Evolutionary conservation across 1,140 invertebrate species (phyloP).

Genomic region (Pararge aegeria): DNA sequence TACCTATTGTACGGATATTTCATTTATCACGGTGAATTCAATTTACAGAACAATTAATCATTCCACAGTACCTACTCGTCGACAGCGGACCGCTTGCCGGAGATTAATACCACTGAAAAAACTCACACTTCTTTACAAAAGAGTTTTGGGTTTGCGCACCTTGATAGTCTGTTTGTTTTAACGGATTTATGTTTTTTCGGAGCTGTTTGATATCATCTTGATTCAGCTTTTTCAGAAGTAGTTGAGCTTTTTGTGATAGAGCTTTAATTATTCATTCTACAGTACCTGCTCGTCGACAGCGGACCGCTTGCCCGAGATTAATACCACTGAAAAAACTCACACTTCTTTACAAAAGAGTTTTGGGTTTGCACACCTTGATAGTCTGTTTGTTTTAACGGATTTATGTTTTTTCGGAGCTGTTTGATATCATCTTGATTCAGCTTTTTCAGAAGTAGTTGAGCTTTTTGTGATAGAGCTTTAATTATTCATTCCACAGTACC

Average conservation of each 20-base stretch:
- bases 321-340: constrained; percentile 26
- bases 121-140: constrained; percentile 9
- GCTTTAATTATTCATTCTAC: constrained; percentile 77
- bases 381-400: not conserved
- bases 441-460: too few species aligned
- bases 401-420: not conserved
- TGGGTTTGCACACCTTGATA: not conserved
- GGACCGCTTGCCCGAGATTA: constrained; percentile 52
- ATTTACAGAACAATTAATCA: constrained; percentile 78
- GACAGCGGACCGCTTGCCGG: constrained; percentile 58
- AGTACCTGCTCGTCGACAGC: constrained; percentile 70
- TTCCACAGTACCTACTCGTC: constrained; percentile 72
- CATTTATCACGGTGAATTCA: constrained; percentile 77
- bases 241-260: too few species aligned
- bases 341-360: constrained; percentile 7
- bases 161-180: not conserved
- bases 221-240: too few species aligned
- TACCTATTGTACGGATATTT: constrained; percentile 78
- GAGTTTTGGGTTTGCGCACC: not conserved
- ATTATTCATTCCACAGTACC: constrained; percentile 76
- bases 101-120: constrained; percentile 37
- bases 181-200: not conserved
- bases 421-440: too few species aligned
- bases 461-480: too few species aligned
- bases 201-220: too few species aligned